Conservation (phyloP, 2,888 invertebrate genomes). For the Drosophila phalerata region DNA sequence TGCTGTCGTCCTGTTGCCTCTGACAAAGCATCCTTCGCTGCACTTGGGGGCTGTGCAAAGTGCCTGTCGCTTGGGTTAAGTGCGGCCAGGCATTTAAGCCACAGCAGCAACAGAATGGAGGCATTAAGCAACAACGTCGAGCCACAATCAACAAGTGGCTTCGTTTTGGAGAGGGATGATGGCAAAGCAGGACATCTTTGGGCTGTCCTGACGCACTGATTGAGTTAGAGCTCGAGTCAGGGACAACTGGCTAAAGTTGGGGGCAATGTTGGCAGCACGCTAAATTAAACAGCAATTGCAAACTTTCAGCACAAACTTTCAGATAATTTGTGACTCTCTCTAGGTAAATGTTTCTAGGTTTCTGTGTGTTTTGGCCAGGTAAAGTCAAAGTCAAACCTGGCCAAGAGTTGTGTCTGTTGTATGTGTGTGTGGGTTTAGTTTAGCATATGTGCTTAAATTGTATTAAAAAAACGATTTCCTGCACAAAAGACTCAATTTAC, state of each 20-base stretch:
- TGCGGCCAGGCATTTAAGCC: constrained; percentile 67
- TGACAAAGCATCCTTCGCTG: constrained; percentile 47
- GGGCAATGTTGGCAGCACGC: constrained; percentile 65
- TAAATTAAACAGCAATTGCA: constrained; percentile 84
- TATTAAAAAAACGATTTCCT: constrained; percentile 64
- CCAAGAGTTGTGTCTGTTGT: constrained; percentile 8
- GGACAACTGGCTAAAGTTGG: constrained; percentile 4
- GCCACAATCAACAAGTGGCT: constrained; percentile 45
- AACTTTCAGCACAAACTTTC: constrained; percentile 78
- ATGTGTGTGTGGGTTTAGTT: constrained; percentile 25
- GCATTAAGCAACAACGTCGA: constrained; percentile 39
- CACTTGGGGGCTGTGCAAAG: constrained; percentile 39
- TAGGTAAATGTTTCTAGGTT: background rate
- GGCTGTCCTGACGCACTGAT: constrained; percentile 58
- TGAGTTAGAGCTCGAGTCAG: constrained; percentile 64
- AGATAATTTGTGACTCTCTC: constrained; percentile 63
- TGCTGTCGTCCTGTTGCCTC: constrained; percentile 2
- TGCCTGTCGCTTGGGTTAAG: constrained; percentile 53
- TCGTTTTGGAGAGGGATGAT: background rate
- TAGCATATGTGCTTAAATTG: constrained; percentile 62
- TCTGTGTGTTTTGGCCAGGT: constrained; percentile 21
- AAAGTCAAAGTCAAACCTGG: constrained; percentile 18
- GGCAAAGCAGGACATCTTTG: constrained; percentile 40
- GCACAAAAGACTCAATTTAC: constrained; percentile 49
- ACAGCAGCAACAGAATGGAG: constrained; percentile 29